Conservation (phyloP, 2,797 vertebrate genomes). For the Aldrovandia affinis region DNA sequence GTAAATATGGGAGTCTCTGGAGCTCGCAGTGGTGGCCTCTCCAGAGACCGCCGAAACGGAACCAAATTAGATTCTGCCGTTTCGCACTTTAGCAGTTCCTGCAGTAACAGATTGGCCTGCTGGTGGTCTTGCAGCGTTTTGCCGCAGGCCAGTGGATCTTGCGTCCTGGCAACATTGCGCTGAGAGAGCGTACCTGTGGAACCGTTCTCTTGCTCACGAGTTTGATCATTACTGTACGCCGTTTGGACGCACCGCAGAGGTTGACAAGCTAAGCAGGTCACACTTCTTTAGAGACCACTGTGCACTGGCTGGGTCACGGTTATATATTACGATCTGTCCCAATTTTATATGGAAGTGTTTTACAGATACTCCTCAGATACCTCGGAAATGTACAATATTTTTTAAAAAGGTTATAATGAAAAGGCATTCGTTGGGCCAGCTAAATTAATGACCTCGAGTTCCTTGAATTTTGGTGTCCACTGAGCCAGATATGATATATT, state of each 20-base stretch:
- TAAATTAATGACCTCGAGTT: constrained; percentile 6
- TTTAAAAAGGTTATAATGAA: neutral
- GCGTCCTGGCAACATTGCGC: neutral
- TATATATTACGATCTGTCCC: neutral
- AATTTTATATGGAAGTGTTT: neutral
- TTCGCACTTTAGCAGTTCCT: constrained; percentile 28
- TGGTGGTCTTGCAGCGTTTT: constrained; percentile 7
- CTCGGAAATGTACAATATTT: neutral
- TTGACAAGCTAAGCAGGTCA: neutral
- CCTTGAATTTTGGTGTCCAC: neutral
- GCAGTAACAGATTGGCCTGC: constrained; percentile 6
- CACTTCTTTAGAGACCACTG: neutral
- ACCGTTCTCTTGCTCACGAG: constrained; percentile 3
- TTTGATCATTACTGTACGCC: neutral
- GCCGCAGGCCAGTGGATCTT: neutral
- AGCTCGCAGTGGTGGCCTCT: constrained; percentile 25
- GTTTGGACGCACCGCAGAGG: neutral
- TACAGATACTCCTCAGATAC: neutral
- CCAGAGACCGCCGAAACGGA: neutral
- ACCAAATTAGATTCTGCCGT: constrained; percentile 23
- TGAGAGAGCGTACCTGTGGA: neutral
- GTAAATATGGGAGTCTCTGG: neutral
- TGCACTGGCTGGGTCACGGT: neutral
- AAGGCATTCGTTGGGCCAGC: neutral
- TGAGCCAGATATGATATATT: constrained; percentile 13